Percentiles rank a stretch among this genome's conserved stretches.
phyloP scores from a whole-genome alignment of 1,140 invertebrate genomes.

The Bombus waltoni region DNA sequence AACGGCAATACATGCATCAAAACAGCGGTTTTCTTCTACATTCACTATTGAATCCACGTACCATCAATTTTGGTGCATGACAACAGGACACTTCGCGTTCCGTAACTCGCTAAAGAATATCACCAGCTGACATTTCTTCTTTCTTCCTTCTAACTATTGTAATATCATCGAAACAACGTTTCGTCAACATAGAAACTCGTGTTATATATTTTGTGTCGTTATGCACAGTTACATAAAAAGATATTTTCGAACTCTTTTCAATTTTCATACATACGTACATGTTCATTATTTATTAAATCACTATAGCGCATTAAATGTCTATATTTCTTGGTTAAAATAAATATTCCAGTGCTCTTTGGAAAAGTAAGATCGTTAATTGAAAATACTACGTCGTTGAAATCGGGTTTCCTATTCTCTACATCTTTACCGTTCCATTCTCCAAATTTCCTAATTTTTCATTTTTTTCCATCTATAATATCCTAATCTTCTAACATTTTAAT shows the following conservation, averaged over 20 bases:
- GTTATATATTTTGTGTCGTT: background rate
- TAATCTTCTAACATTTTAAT: no score
- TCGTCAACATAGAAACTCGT: background rate
- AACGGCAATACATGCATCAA: background rate
- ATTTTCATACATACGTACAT: no score
- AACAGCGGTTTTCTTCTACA: background rate
- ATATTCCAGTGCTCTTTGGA: no score
- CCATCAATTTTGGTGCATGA: background rate
- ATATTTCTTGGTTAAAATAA: no score
- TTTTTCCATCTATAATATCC: no score
- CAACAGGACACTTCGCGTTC: background rate
- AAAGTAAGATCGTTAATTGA: no score
- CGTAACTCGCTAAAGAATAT: background rate
- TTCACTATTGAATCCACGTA: background rate
- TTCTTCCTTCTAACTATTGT: background rate
- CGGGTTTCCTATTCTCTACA: background rate
- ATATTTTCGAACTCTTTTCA: no score
- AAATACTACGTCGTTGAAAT: no score
- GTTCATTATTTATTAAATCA: no score
- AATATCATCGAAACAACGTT: background rate
- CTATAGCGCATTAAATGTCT: no score
- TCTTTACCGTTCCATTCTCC: no score
- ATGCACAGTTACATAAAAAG: background rate
- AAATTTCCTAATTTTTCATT: no score
- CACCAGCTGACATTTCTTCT: background rate